phyloP scores from a whole-genome alignment of 1,140 invertebrate genomes.

The Ostrea denselamellosa region DNA sequence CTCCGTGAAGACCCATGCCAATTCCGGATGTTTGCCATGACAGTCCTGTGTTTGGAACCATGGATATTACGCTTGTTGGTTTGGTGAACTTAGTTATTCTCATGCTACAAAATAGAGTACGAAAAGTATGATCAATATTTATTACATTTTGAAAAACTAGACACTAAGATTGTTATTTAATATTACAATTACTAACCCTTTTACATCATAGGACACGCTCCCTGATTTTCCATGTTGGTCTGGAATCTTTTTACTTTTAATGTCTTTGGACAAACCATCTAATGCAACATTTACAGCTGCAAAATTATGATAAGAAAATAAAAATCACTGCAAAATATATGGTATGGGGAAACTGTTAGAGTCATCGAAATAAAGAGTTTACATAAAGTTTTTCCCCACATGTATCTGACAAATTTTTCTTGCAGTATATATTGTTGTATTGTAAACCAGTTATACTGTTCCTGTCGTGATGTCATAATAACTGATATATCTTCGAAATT shows the following conservation, averaged over 20 bases:
- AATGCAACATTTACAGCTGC: constrained; percentile 10
- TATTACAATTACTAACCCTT: not conserved
- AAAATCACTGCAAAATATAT: no score
- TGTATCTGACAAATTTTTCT: no score
- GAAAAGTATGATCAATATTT: no score
- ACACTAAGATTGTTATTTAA: no score
- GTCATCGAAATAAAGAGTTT: no score
- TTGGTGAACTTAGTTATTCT: constrained; percentile 33
- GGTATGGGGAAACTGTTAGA: no score
- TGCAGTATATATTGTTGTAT: no score
- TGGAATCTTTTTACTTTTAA: constrained; percentile 24
- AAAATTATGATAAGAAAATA: not conserved
- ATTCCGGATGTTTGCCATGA: not conserved
- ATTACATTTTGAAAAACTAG: no score
- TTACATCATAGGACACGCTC: constrained; percentile 20
- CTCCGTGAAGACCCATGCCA: constrained; percentile 5
- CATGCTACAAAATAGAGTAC: not conserved
- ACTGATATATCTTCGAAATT: no score
- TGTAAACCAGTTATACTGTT: no score
- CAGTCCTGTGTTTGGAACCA: constrained; percentile 7
- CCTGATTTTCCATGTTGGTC: constrained; percentile 39
- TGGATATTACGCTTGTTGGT: constrained; percentile 3
- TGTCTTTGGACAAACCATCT: constrained; percentile 27
- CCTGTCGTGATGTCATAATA: no score
- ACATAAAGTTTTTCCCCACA: no score